Conservation (phyloP, 2,797 vertebrate species). For the Characodon lateralis region DNA sequence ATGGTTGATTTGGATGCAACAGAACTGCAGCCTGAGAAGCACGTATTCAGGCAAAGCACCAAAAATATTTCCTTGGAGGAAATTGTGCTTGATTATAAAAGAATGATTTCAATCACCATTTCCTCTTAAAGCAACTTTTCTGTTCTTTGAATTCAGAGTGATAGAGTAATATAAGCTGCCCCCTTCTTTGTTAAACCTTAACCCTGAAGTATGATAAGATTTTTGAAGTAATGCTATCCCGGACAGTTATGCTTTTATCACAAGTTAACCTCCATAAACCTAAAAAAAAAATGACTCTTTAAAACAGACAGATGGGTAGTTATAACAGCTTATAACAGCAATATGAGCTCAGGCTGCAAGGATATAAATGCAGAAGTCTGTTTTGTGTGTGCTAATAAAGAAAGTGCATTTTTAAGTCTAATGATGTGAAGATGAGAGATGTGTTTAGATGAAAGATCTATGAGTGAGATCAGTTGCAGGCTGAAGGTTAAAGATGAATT, state of each 20-base stretch:
- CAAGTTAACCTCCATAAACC: background rate
- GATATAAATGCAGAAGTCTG: background rate
- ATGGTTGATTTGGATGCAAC: too few relatives aligned
- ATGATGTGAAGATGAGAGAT: too few relatives aligned
- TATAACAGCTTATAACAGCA: background rate
- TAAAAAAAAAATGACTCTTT: background rate
- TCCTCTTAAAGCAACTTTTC: too few relatives aligned
- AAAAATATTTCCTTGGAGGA: too few relatives aligned
- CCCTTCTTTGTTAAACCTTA: background rate
- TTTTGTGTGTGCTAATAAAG: background rate
- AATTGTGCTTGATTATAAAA: too few relatives aligned
- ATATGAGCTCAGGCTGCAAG: background rate
- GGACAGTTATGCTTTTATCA: background rate
- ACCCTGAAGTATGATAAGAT: background rate
- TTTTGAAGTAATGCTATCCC: background rate
- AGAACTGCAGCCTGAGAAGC: too few relatives aligned
- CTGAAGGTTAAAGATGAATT: background rate
- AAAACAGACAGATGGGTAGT: background rate
- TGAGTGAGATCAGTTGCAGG: background rate
- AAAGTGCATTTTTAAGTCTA: background rate
- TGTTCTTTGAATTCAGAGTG: too few relatives aligned
- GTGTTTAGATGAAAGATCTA: too few relatives aligned
- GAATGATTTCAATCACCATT: too few relatives aligned
- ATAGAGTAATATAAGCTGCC: too few relatives aligned
- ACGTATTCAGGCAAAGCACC: too few relatives aligned